These are phyloP conservation scores for Thalassophryne amazonica DNA, from an alignment of 2,797 vertebrate genomes.

Conservation along the genomic window DNA sequence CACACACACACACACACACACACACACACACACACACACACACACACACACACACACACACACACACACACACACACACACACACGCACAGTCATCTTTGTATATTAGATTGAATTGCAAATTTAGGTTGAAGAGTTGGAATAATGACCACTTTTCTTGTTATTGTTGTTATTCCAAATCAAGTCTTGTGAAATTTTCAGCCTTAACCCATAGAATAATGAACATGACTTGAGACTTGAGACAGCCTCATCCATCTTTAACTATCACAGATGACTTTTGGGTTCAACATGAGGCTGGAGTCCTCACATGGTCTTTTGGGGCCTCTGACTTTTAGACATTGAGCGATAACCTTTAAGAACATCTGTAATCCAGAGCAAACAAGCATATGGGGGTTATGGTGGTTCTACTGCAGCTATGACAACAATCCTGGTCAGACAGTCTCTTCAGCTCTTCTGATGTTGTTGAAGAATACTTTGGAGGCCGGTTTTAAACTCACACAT, in stretches of 20 bases:
- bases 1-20: no score
- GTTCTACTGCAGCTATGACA: background rate
- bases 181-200: no score
- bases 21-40: no score
- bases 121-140: no score
- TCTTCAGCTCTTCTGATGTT: constrained; percentile 28
- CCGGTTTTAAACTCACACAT: constrained; percentile 2
- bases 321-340: background rate
- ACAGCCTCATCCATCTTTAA: constrained; percentile 33
- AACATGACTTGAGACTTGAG: no score
- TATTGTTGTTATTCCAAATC: no score
- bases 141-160: no score
- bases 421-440: constrained; percentile 15
- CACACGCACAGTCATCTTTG: no score
- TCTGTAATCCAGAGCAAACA: constrained; percentile 6
- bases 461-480: constrained; percentile 14
- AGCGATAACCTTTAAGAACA: constrained; percentile 19
- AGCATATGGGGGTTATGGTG: background rate
- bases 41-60: no score
- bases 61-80: no score
- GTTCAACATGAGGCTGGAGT: constrained; percentile 16
- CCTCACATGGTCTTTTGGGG: background rate
- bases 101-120: no score
- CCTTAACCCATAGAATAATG: no score
- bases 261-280: constrained; percentile 16